These are phyloP conservation scores for Erannis defoliaria DNA, from an alignment of 2,888 invertebrate genomes.

Conservation along the genomic window DNA sequence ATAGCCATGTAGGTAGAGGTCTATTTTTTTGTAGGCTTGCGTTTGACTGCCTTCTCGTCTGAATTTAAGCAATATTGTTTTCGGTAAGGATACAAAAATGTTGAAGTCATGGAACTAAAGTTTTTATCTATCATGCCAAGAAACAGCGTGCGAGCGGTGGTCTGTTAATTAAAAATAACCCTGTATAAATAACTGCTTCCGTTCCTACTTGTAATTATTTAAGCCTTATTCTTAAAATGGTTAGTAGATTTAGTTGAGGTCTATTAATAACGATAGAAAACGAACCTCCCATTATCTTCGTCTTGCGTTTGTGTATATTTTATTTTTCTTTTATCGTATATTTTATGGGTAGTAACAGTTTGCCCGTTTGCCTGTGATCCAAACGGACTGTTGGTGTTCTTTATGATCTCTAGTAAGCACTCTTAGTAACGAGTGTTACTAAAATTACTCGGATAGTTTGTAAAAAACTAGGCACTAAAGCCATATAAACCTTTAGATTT, in stretches of 20 bases:
- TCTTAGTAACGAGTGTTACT: slow-evolving; percentile 31
- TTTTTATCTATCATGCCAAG: too few relatives aligned
- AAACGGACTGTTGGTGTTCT: slow-evolving; percentile 33
- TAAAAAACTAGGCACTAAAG: slow-evolving; percentile 25
- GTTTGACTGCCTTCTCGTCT: too few relatives aligned
- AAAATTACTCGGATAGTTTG: slow-evolving; percentile 28
- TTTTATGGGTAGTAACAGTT: slow-evolving; percentile 32
- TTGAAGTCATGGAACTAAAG: too few relatives aligned
- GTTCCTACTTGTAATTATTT: not conserved
- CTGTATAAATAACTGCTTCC: too few relatives aligned
- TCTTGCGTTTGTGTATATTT: slow-evolving; percentile 18
- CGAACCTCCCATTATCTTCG: not conserved
- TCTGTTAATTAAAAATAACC: too few relatives aligned
- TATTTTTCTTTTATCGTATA: slow-evolving; percentile 25
- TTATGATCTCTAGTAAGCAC: slow-evolving; percentile 32
- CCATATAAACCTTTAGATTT: slow-evolving; percentile 24
- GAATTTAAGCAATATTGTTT: too few relatives aligned
- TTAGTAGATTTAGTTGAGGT: not conserved
- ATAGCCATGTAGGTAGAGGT: too few relatives aligned
- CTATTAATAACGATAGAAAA: slow-evolving; percentile 2
- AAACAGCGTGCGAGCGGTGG: too few relatives aligned
- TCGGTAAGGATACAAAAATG: too few relatives aligned
- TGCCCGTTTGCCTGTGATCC: slow-evolving; percentile 27
- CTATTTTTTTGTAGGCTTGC: too few relatives aligned
- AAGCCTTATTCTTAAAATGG: not conserved